Evolutionary conservation across 2,888 invertebrate genomes (phyloP).

Genomic region (Eumacrocentrus americanus): DNA sequence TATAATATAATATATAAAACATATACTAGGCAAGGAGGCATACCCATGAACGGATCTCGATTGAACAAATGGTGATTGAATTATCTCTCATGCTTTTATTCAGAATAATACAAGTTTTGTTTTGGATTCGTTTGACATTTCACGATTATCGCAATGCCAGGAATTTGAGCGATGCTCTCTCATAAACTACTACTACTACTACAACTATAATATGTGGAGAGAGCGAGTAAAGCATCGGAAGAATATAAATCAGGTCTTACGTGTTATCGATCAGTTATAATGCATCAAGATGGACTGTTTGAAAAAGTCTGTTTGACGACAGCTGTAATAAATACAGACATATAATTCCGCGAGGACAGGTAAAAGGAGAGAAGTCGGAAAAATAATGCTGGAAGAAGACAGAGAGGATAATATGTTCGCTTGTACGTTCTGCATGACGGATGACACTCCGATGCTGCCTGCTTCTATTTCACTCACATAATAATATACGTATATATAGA

Average conservation of each 20-base stretch:
- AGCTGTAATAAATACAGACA: constrained; percentile 22
- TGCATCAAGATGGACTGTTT: constrained; percentile 31
- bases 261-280: constrained; percentile 46
- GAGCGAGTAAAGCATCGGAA: constrained; percentile 31
- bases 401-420: constrained; percentile 26
- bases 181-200: constrained; percentile 16
- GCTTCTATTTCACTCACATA: constrained; percentile 34
- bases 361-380: constrained; percentile 6
- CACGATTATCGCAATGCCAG: constrained; percentile 19
- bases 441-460: constrained; percentile 37
- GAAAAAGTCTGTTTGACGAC: constrained; percentile 25
- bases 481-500: not conserved
- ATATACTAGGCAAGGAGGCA: too few relatives aligned
- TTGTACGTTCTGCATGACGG: constrained; percentile 33
- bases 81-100: constrained; percentile 13
- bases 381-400: constrained; percentile 6
- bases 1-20: not conserved
- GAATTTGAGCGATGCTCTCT: constrained; percentile 23
- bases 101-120: not conserved
- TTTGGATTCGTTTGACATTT: constrained; percentile 19
- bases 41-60: too few relatives aligned
- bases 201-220: too few relatives aligned
- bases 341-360: constrained; percentile 14
- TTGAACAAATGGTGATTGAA: too few relatives aligned
- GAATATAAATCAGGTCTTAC: constrained; percentile 47